These are phyloP conservation scores for Hippopotamyrus pictus DNA, from an alignment of 2,797 vertebrate genomes.

Conservation along the genomic window DNA sequence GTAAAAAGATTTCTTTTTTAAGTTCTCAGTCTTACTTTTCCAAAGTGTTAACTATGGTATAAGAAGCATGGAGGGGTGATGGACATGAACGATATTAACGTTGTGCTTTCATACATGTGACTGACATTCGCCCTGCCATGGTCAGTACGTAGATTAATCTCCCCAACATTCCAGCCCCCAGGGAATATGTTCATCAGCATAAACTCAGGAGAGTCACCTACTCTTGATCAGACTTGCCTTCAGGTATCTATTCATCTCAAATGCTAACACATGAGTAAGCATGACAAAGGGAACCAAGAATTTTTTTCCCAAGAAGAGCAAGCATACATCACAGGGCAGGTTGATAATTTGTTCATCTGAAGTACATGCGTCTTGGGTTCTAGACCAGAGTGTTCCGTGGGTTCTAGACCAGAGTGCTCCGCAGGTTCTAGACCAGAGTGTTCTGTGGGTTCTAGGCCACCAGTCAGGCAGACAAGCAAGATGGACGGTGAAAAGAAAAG, in stretches of 20 bases:
- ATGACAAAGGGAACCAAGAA: not conserved
- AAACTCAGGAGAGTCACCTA: not conserved
- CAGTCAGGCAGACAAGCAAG: not conserved
- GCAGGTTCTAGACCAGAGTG: not conserved
- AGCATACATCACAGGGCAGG: not conserved
- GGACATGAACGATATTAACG: not conserved
- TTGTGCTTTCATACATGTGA: not conserved
- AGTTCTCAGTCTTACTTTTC: not conserved
- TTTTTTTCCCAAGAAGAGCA: not conserved
- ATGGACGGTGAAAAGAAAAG: not conserved
- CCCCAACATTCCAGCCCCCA: not conserved
- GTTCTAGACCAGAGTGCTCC: not conserved
- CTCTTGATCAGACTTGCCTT: not conserved
- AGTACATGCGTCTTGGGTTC: not conserved
- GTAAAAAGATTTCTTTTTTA: not conserved
- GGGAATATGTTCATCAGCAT: not conserved
- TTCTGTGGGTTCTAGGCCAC: not conserved
- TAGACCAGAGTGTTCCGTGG: not conserved
- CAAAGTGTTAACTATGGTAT: not conserved
- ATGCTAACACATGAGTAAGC: not conserved
- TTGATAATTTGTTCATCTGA: not conserved
- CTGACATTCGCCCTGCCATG: not conserved
- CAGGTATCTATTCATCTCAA: not conserved
- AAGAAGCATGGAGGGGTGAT: not conserved
- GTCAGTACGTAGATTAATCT: not conserved